Evolutionary conservation across 2,888 invertebrate genomes (phyloP), one percentile per base, ranked within the genome.

Genomic region (Epirrhoe alternata): DNA sequence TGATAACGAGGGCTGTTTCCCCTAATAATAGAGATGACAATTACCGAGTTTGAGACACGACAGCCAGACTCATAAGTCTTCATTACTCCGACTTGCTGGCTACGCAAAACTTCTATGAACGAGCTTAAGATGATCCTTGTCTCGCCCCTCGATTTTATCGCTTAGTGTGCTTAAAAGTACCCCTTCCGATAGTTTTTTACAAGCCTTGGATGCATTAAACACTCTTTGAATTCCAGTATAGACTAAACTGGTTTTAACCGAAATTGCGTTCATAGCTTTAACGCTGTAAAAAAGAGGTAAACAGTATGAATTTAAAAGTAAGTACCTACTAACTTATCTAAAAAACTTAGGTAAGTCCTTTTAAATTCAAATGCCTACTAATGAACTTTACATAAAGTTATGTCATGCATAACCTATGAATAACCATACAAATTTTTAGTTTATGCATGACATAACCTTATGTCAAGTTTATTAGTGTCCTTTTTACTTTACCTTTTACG

Each of bases 21-120:
- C 66, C 74, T 82, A 83, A 85, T 86, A 83, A 83, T 80, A 68
- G 74, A 84, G 81, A 86, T 84, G 86, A 86, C 88, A 88, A 87
- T 87, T 88, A 83, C 77, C 71, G 77, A 82, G 81, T 77, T 76
- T 71, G 70, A 70, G 69, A 53, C 64, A 63, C 71, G 74, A 75
- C 86, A 80, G 79, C 77, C 80, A 86, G 88, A 85, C 87, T 83
- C 93, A 92, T 93, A 92, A 92, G 86, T 93, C 93, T 92, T 92
- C 92, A 92, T 92, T 93, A 93, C 82, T 71, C 77, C 68, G 79
- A 84, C 76, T 83, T 78, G 79, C 82, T 78, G 75, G 74, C 79
- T 78, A 68, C 74, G 79, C 80, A 69, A 85, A 92, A 89, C 82
- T 91, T 91, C 81, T 81, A 81, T 78, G 81, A 66, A 69, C 68